Conservation (phyloP, 1,140 invertebrate species). For the Zaprionus lachaisei region DNA sequence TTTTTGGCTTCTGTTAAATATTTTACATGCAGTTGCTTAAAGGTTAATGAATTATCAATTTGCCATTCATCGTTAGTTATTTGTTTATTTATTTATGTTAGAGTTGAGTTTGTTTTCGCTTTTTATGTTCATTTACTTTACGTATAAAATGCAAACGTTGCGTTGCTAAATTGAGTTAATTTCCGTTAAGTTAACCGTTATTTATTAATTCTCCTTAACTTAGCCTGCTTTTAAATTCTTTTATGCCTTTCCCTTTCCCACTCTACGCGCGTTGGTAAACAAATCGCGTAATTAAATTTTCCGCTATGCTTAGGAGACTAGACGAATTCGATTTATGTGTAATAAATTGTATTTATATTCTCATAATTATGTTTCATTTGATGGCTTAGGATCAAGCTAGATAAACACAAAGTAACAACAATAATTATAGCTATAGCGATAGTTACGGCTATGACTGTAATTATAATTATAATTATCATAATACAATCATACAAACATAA, state of each 20-base stretch:
- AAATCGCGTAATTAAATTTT: conserved; percentile 66
- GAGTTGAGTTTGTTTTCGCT: conserved; percentile 33
- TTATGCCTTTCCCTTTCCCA: conserved; percentile 18
- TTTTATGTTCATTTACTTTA: conserved; percentile 49
- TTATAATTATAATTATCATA: not conserved
- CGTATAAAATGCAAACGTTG: conserved; percentile 77
- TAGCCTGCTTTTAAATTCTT: conserved; percentile 71
- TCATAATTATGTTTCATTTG: conserved; percentile 3
- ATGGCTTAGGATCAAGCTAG: conserved; percentile 59
- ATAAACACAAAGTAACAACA: conserved; percentile 69
- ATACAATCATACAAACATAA: not conserved
- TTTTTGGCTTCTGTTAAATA: conserved; percentile 62
- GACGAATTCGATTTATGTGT: conserved; percentile 68
- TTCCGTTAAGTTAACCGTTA: conserved; percentile 56
- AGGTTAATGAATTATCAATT: conserved; percentile 46
- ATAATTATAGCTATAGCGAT: conserved; percentile 38
- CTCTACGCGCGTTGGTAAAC: conserved; percentile 24
- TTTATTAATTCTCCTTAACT: conserved; percentile 63
- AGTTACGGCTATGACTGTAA: not conserved
- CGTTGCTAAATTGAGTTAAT: conserved; percentile 75
- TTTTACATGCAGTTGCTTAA: conserved; percentile 80
- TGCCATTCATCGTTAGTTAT: conserved; percentile 56
- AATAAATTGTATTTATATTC: conserved; percentile 54
- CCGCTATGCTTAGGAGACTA: conserved; percentile 67
- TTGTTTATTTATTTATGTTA: conserved; percentile 26